Conservation (phyloP, 2,113 vertebrate species). For the Girardinichthys multiradiatus region DNA sequence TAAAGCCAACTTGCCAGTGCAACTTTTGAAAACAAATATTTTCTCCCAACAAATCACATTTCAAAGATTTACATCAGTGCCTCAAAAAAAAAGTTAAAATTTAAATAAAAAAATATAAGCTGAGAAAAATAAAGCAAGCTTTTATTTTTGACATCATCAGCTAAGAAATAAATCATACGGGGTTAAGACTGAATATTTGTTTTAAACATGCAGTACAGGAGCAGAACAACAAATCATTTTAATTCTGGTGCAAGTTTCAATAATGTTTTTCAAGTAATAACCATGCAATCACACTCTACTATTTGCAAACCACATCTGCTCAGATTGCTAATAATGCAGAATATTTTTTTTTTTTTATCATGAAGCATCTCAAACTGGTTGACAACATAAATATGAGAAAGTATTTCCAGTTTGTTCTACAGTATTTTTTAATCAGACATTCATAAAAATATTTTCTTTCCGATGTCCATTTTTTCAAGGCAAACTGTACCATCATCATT, state of each 20-base stretch:
- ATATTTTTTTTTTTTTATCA: conserved; percentile 6
- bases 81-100: neutral
- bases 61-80: neutral
- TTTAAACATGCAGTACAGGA: conserved; percentile 54
- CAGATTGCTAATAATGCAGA: conserved; percentile 17
- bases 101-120: too few species aligned
- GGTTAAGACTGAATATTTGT: conserved; percentile 9
- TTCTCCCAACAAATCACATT: neutral
- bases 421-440: neutral
- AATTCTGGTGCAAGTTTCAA: conserved; percentile 14
- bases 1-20: neutral
- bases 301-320: conserved; percentile 19
- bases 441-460: neutral
- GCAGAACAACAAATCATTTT: neutral
- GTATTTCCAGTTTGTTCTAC: too few species aligned
- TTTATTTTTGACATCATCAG: neutral
- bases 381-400: neutral
- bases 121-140: neutral
- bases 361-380: conserved; percentile 2
- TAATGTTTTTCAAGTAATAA: neutral
- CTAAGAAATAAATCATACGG: conserved; percentile 7
- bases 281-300: conserved; percentile 13
- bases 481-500: neutral
- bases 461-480: neutral
- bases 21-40: neutral